A percentile compares a stretch with the other conserved stretches of the same genome.
phyloP scores from a whole-genome alignment of 2,888 invertebrate species.

The Metallyticus violacea region DNA sequence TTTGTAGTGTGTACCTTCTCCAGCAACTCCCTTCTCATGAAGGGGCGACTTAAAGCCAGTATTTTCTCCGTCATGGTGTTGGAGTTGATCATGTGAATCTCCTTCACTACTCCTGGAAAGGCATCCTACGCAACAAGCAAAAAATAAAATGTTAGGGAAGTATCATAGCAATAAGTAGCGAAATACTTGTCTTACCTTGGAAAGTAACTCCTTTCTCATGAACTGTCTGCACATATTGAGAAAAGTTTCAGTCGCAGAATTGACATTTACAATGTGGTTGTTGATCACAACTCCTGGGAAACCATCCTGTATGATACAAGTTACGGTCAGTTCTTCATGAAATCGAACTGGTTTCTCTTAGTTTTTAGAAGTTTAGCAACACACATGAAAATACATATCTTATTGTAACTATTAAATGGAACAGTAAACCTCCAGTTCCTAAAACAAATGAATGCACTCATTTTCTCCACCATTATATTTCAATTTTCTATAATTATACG shows the following conservation, averaged over 20 bases:
- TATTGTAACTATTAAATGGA: too few species aligned
- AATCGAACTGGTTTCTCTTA: too few species aligned
- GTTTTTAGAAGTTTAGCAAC: too few species aligned
- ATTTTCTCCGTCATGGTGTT: neutral
- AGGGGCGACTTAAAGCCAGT: conserved; percentile 1
- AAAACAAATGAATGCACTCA: too few species aligned
- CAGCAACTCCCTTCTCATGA: conserved; percentile 15
- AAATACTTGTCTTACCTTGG: neutral
- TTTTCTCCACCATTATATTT: too few species aligned
- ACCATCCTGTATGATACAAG: neutral
- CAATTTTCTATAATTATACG: too few species aligned
- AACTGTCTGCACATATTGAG: conserved; percentile 11
- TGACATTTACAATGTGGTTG: conserved; percentile 7
- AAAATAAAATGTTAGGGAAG: neutral
- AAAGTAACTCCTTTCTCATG: conserved; percentile 14
- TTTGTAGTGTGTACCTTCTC: neutral
- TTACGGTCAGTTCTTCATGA: too few species aligned
- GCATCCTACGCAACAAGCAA: conserved; percentile 2
- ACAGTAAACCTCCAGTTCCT: too few species aligned
- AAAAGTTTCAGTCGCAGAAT: neutral
- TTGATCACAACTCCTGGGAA: conserved; percentile 5
- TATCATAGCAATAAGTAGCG: neutral
- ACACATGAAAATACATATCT: too few species aligned
- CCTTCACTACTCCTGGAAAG: conserved; percentile 1
- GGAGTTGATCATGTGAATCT: conserved; percentile 4